phyloP scores from a whole-genome alignment of 1,140 invertebrate species.

The Lordiphosa clarofinis region DNA sequence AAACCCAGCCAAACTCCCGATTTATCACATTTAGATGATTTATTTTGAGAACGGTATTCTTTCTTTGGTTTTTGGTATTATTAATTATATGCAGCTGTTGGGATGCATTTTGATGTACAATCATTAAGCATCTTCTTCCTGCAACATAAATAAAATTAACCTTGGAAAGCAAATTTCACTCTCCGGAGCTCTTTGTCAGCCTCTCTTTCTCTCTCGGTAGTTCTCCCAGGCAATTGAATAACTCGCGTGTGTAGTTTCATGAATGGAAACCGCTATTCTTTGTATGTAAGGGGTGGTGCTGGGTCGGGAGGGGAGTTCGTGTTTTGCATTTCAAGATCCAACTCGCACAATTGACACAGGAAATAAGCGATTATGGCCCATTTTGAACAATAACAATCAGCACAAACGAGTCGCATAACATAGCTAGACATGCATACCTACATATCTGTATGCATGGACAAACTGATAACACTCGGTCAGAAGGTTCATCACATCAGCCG shows the following conservation, averaged over 20 bases:
- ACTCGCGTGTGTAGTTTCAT: conserved; percentile 38
- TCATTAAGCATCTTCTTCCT: conserved; percentile 22
- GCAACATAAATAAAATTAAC: conserved; percentile 68
- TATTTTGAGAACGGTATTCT: conserved; percentile 1
- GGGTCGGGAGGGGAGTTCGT: conserved; percentile 24
- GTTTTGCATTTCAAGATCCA: conserved; percentile 41
- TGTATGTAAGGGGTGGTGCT: not conserved
- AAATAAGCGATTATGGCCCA: conserved; percentile 50
- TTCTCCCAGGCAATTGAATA: conserved; percentile 35
- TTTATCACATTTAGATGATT: not conserved
- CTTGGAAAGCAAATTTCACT: conserved; percentile 34
- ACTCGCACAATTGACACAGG: conserved; percentile 40
- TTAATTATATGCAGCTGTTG: conserved; percentile 9
- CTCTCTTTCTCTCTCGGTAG: conserved; percentile 5
- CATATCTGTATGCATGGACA: not conserved
- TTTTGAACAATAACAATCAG: conserved; percentile 42
- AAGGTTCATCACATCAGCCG: no score
- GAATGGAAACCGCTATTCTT: conserved; percentile 34
- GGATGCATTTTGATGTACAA: not conserved
- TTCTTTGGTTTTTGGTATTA: conserved; percentile 1
- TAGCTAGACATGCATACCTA: no score
- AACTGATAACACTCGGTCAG: conserved; percentile 3
- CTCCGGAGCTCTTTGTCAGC: conserved; percentile 17
- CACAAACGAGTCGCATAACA: conserved; percentile 27
- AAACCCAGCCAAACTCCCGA: no score